These are phyloP conservation scores for Dissostichus mawsoni DNA, from an alignment of 2,113 vertebrate species.

Conservation along the genomic window DNA sequence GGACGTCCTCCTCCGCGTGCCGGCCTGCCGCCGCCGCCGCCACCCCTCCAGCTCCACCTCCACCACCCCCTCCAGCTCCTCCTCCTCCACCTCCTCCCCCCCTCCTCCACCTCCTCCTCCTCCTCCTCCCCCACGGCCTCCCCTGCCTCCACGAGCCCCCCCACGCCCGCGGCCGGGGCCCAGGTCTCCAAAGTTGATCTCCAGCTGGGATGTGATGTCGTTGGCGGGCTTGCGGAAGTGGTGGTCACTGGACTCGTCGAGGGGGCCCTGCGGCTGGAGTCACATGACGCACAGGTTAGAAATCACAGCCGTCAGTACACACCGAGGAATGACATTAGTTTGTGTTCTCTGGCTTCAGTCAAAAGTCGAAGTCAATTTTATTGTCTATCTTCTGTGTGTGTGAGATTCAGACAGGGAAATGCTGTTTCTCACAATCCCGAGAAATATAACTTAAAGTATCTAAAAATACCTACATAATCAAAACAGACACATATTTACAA, in stretches of 20 bases:
- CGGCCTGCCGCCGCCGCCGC: slow-evolving; percentile 82
- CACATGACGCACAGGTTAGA: neutral
- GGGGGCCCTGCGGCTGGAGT: slow-evolving; percentile 75
- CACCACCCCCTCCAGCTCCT: slow-evolving; percentile 79
- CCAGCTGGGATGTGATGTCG: slow-evolving; percentile 98
- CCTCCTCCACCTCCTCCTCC: slow-evolving; percentile 83
- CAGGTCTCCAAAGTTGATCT: slow-evolving; percentile 98
- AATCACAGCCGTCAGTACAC: slow-evolving; percentile 55
- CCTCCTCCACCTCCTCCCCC: slow-evolving; percentile 16
- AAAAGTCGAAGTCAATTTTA: too few species aligned
- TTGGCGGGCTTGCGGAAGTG: slow-evolving; percentile 98
- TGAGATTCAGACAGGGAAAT: too few species aligned
- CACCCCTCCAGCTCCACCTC: slow-evolving; percentile 89
- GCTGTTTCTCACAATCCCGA: too few species aligned
- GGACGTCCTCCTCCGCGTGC: slow-evolving; percentile 92
- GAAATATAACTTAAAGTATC: too few species aligned
- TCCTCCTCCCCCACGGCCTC: slow-evolving; percentile 69
- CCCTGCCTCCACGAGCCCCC: slow-evolving; percentile 89
- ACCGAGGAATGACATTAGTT: neutral
- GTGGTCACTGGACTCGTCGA: slow-evolving; percentile 92
- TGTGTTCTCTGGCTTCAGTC: too few species aligned
- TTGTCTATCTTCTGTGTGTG: too few species aligned
- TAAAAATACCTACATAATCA: too few species aligned
- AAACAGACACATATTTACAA: too few species aligned
- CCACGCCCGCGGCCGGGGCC: slow-evolving; percentile 95